Conservation (phyloP, 2,113 vertebrate genomes). For the Ceuthmochares aereus region DNA sequence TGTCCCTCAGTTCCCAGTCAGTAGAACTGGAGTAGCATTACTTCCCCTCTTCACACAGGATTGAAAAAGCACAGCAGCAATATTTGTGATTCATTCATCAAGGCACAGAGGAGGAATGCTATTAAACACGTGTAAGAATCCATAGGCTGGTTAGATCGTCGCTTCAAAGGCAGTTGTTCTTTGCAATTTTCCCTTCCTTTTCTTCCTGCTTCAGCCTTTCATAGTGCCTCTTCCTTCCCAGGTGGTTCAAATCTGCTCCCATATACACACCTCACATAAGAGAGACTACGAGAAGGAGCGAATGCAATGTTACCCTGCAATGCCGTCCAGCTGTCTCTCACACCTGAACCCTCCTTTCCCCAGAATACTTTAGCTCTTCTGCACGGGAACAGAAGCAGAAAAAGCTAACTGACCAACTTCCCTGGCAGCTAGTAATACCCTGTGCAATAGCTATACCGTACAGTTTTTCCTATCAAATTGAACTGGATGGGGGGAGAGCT, state of each 20-base stretch:
- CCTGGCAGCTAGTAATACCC: neutral
- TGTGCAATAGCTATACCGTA: neutral
- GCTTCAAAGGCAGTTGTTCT: conserved; percentile 5
- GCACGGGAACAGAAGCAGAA: neutral
- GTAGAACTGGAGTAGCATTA: neutral
- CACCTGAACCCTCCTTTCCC: neutral
- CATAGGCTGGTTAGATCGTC: neutral
- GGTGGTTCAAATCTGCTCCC: neutral
- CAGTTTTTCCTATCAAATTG: neutral
- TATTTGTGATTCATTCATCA: neutral
- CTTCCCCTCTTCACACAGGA: neutral
- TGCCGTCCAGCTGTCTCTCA: neutral
- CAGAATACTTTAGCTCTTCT: neutral
- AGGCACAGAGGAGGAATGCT: neutral
- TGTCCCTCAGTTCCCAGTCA: neutral
- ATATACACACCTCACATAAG: neutral
- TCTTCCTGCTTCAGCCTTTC: neutral
- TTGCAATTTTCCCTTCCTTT: neutral
- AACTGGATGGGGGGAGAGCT: neutral
- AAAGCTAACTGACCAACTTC: neutral
- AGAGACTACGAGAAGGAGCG: accelerated
- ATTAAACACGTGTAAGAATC: neutral
- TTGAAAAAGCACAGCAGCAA: neutral
- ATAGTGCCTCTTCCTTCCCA: neutral
- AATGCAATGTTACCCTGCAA: neutral